A percentile compares a stretch with the other conserved stretches of the same genome.
Conservation (phyloP, 2,797 vertebrate species). For the Bradypodion ventrale region DNA sequence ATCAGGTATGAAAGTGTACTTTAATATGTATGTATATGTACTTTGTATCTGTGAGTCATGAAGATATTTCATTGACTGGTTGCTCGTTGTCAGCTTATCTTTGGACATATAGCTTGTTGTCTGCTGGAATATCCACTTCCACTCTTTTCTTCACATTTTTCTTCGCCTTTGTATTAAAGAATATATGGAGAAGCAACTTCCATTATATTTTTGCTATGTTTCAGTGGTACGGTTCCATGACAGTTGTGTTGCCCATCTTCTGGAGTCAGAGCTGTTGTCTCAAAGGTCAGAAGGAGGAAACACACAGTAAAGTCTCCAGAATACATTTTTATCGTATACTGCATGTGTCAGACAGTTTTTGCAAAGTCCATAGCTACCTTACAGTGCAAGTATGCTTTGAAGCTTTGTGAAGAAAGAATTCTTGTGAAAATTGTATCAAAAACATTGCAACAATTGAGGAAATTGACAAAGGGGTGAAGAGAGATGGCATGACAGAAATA, state of each 20-base stretch:
- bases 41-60: background rate
- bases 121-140: background rate
- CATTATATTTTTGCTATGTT: background rate
- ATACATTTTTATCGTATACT: background rate
- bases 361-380: background rate
- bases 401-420: background rate
- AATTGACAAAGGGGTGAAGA: background rate
- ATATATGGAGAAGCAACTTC: no score
- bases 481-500: background rate
- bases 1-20: slow-evolving; percentile 79
- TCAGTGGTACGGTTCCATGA: background rate
- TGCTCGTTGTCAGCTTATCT: background rate
- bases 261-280: background rate
- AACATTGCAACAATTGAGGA: background rate
- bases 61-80: background rate
- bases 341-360: background rate
- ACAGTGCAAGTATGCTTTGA: background rate
- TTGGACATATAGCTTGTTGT: background rate
- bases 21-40: background rate
- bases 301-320: background rate
- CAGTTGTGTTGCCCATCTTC: background rate
- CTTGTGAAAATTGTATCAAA: background rate
- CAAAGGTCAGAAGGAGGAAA: background rate
- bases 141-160: background rate
- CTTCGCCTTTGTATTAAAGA: background rate